A percentile compares a stretch with the other conserved stretches of the same genome.
Conservation (phyloP, 1,140 invertebrate species). For the Drosophila subpulchrella region DNA sequence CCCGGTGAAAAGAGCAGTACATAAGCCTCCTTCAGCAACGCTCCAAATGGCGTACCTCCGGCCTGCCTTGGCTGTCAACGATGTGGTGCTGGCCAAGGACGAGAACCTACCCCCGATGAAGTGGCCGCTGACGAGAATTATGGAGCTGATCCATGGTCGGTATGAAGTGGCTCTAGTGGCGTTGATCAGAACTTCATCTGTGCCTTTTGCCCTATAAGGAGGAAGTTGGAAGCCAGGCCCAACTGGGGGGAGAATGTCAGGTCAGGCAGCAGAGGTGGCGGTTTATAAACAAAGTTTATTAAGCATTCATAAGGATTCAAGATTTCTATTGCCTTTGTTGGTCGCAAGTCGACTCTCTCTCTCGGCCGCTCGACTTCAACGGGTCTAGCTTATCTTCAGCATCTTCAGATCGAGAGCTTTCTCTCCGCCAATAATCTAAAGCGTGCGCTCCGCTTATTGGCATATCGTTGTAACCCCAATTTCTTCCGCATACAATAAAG, state of each 20-base stretch:
- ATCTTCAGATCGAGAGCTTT: background rate
- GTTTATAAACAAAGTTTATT: no score
- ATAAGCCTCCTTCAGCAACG: background rate
- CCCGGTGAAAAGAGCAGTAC: background rate
- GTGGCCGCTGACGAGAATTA: background rate
- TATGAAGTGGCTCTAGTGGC: no score
- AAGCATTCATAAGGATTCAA: no score
- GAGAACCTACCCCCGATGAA: conserved; percentile 1
- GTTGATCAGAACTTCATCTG: no score
- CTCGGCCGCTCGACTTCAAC: background rate
- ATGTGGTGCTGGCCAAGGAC: conserved; percentile 3
- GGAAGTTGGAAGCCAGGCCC: no score
- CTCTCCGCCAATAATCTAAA: background rate
- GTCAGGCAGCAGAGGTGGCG: no score
- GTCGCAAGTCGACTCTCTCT: no score
- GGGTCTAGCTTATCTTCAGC: background rate
- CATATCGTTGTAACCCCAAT: background rate
- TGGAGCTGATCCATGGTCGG: background rate
- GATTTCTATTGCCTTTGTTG: no score
- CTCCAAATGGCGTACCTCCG: conserved; percentile 5
- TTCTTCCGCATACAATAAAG: background rate
- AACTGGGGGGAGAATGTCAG: no score
- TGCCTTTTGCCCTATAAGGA: background rate
- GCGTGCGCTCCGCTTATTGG: background rate
- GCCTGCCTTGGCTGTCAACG: background rate